Percentiles rank a stretch among this genome's conserved stretches.
These are phyloP conservation scores for Tachycineta bicolor DNA, from an alignment of 2,113 vertebrate species.

Conservation along the genomic window DNA sequence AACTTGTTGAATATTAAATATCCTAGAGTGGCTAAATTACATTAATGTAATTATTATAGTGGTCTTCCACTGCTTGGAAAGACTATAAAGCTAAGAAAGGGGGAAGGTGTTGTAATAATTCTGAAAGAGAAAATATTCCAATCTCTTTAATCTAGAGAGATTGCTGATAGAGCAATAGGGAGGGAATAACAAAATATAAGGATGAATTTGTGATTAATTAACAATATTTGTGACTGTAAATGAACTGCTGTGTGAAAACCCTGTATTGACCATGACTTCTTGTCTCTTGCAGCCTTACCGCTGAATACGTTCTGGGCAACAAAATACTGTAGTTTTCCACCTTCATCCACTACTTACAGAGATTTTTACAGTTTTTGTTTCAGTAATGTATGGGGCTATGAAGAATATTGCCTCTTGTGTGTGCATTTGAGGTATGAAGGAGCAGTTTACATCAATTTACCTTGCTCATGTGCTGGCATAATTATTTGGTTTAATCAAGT, in stretches of 20 bases:
- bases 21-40: fast-evolving
- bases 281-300: slow-evolving; percentile 81
- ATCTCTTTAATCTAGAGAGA: neutral
- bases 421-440: slow-evolving; percentile 71
- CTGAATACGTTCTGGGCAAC: slow-evolving; percentile 70
- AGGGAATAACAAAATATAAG: neutral
- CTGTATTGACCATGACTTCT: slow-evolving; percentile 11
- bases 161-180: neutral
- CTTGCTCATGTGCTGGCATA: slow-evolving; percentile 61
- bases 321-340: slow-evolving; percentile 73
- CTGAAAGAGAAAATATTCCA: neutral
- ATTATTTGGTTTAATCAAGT: slow-evolving; percentile 57
- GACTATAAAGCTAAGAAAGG: neutral
- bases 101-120: neutral
- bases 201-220: neutral
- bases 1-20: neutral
- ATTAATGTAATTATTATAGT: fast-evolving
- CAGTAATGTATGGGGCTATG: slow-evolving; percentile 68
- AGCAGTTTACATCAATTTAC: slow-evolving; percentile 59
- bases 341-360: slow-evolving; percentile 74
- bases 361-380: slow-evolving; percentile 70
- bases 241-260: neutral
- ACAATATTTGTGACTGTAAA: neutral
- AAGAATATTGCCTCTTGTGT: slow-evolving; percentile 66
- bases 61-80: neutral